Percentiles rank a stretch among this genome's conserved stretches.
These are phyloP conservation scores for Macrotis lagotis DNA, from an alignment of 2,113 vertebrate species.

Conservation along the genomic window DNA sequence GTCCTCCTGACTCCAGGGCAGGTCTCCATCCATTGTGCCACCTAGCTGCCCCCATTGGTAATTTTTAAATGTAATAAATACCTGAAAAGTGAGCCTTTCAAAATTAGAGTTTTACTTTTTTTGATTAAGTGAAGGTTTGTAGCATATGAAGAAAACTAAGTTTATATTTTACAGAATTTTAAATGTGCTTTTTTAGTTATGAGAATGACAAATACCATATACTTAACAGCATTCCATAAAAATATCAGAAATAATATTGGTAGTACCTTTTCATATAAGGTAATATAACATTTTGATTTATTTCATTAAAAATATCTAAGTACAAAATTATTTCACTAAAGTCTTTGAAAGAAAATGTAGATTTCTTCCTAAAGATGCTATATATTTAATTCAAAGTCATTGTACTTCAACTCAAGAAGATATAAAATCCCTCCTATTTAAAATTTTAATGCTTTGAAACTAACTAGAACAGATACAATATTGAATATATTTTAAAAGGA, in stretches of 20 bases:
- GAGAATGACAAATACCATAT: constrained; percentile 65
- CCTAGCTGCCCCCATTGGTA: too few relatives aligned
- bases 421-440: constrained; percentile 39
- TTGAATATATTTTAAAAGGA: constrained; percentile 62
- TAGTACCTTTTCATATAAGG: constrained; percentile 64
- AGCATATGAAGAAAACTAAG: constrained; percentile 72
- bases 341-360: constrained; percentile 41
- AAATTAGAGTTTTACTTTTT: constrained; percentile 80
- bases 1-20: too few relatives aligned
- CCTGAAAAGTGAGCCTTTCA: constrained; percentile 76
- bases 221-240: constrained; percentile 70
- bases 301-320: constrained; percentile 70
- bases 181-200: constrained; percentile 80
- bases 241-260: constrained; percentile 59
- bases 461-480: constrained; percentile 18
- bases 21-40: too few relatives aligned
- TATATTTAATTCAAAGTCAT: constrained; percentile 64
- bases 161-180: constrained; percentile 80
- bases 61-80: constrained; percentile 70
- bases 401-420: constrained; percentile 53
- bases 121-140: constrained; percentile 76
- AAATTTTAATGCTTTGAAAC: background rate
- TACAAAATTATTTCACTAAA: constrained; percentile 50
- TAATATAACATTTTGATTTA: constrained; percentile 62
- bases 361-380: constrained; percentile 60